Evolutionary conservation across 2,888 invertebrate species (phyloP).

Genomic region (Hermaeophaga mercurialis): DNA sequence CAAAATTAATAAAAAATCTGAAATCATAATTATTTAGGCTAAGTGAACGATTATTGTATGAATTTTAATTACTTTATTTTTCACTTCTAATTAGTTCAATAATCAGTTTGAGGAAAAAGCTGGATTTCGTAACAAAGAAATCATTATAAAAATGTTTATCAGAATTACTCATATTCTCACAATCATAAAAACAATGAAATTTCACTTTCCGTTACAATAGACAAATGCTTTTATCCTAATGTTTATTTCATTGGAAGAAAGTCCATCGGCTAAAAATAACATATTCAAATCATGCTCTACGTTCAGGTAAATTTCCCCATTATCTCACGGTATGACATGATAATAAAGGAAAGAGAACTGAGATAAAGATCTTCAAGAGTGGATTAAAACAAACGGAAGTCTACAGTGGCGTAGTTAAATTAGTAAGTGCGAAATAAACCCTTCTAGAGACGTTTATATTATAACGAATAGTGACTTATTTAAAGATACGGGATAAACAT

Average conservation of each 20-base stretch:
- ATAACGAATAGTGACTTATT: too few species aligned
- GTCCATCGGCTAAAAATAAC: neutral
- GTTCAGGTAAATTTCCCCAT: conserved; percentile 5
- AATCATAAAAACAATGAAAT: conserved; percentile 1
- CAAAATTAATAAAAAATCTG: too few species aligned
- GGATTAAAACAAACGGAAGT: neutral
- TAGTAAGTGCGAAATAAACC: too few species aligned
- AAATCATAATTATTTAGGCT: too few species aligned
- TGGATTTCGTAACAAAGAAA: too few species aligned
- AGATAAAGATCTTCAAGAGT: conserved; percentile 1
- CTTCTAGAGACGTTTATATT: too few species aligned
- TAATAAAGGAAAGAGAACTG: conserved; percentile 1
- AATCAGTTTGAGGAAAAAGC: too few species aligned
- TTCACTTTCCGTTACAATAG: conserved; percentile 1
- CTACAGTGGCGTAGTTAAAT: neutral
- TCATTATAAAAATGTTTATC: too few species aligned
- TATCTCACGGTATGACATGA: conserved; percentile 8
- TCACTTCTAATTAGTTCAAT: too few species aligned
- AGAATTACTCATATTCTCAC: neutral
- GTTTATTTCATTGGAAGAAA: conserved; percentile 1
- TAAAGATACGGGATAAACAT: too few species aligned
- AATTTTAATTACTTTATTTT: too few species aligned
- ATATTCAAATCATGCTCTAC: neutral
- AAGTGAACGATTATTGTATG: too few species aligned
- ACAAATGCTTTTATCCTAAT: neutral